Evolutionary conservation across 2,888 invertebrate genomes (phyloP), one percentile per base, ranked within the genome.

Genomic region (Cyaniris semiargus): DNA sequence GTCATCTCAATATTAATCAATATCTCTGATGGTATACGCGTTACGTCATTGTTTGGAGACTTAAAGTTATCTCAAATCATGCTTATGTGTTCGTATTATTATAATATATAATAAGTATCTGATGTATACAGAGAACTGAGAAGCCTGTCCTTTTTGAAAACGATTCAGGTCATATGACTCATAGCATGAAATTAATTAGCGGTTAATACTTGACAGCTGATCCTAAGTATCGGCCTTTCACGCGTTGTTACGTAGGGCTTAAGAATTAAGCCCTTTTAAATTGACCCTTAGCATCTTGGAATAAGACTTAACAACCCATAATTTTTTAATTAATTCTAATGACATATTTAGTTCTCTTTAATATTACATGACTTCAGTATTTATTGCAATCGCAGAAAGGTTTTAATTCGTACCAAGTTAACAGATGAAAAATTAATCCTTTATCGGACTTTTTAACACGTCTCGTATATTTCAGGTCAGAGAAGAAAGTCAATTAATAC

Each of bases 391-490:
- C 38, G 34, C 13, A 34, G 8, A 44, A 71, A 10, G 13, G 13
- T 27, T 66, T 38, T 10, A 71, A 38, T 10, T 72, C 38, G n/a
- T 18, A 44, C 18, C 53, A 44, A 72, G 5, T n/a, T 72, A n/a
- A 23, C 38, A 23, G 21, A 13, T 48, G 72, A 4, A 48, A 48
- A 48, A 72, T 48, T 44, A 72, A 44, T 48, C 15, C 48, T 72
- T 72, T 48, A 44, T 48, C 38, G 23, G 21, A 48, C 21, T 13
- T 72, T 48, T 48, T 48, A 48, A 18, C 21, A 72, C 48, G 44
- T 38, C 38, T 48, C 38, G 15, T 48, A 71, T 21, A 71, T 72
- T 72, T 72, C 15, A 72, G 72, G 72, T 72, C 72, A 72, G 15
- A 72, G 44, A 72, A 23, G 23, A 72, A 72, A 72, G 72, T 48